phyloP scores from a whole-genome alignment of 2,888 invertebrate genomes.

The Leucophenga montana region DNA sequence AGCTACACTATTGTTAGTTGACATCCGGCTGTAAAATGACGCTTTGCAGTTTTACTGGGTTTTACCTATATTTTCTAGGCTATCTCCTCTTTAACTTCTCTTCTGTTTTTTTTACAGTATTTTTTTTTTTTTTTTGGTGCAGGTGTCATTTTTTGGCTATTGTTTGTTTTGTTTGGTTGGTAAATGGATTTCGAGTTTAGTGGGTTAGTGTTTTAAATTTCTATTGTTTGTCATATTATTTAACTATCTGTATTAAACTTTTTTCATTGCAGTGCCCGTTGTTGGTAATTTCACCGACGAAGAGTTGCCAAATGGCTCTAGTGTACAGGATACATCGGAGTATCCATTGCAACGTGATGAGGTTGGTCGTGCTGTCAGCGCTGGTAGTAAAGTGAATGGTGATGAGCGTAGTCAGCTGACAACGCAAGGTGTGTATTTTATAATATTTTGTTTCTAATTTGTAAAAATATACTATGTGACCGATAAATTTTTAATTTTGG shows the following conservation, averaged over 20 bases:
- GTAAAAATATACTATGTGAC: too few relatives aligned
- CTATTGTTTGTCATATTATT: background rate
- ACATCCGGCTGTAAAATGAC: constrained; percentile 33
- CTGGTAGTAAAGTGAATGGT: constrained; percentile 67
- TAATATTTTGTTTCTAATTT: too few relatives aligned
- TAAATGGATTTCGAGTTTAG: constrained; percentile 13
- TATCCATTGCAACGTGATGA: constrained; percentile 81
- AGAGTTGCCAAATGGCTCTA: constrained; percentile 72
- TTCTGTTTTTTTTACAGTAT: too few relatives aligned
- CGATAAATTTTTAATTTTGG: too few relatives aligned
- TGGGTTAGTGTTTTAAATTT: constrained; percentile 20
- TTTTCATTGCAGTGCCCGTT: constrained; percentile 74
- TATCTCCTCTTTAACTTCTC: background rate
- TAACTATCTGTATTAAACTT: background rate
- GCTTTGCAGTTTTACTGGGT: constrained; percentile 14
- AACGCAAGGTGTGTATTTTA: constrained; percentile 66
- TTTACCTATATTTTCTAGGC: constrained; percentile 23
- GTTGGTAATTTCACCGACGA: constrained; percentile 79
- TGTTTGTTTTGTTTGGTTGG: background rate
- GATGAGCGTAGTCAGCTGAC: constrained; percentile 74
- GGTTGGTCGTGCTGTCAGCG: constrained; percentile 74
- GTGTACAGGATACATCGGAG: constrained; percentile 75
- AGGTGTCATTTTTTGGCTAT: background rate
- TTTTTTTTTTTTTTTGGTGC: background rate
- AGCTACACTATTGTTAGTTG: constrained; percentile 5